Evolutionary conservation across 2,888 invertebrate genomes (phyloP), one percentile per base, ranked within the genome.

Genomic region (Eilema sororculum): DNA sequence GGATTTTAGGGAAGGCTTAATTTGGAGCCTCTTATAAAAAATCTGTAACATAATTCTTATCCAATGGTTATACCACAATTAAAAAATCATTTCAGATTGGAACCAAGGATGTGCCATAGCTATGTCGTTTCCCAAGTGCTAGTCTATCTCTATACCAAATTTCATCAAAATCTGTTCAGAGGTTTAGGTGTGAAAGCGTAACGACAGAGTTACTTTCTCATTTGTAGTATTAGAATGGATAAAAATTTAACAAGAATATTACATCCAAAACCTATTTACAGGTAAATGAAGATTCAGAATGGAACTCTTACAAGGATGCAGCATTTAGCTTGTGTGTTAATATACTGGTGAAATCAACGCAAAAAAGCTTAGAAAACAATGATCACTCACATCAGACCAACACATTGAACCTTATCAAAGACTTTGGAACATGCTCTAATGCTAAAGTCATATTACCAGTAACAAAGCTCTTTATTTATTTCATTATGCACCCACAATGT

Each of bases 401-500:
- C 3, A 89, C 96, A 52, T 85, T 97, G 24, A 86, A 90, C 71
- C 93, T 95, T 6, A 95, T 97, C 12, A 95, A 93, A 80, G 92
- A 95, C 75, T 93, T 96, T 78, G 96, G 95, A 0, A 74, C 90
- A 25, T 87, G 90, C 67, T 84, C 83, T 9, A 89, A 90, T 63
- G 87, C 91, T 75, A 89, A 90, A 83, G 90, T 95, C 0, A 79
- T 95, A 33, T 85, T 96, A 70, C 92, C 95, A 16, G 87, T 89
- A 1, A 92, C 96, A 24, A 96, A 96, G 82, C 90, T 96, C 16
- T 87, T 96, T 0, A 93, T 96, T 13, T 96, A 96, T 82, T 96
- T 96, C 82, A 95, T 97, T 46, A 96, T 97, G 94, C 95, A 96
- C 80, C 96, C 96, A 16, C 96, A 96, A 67, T 96, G 96, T 64